Conservation (phyloP, 2,888 invertebrate genomes). For the Odontothrips loti region DNA sequence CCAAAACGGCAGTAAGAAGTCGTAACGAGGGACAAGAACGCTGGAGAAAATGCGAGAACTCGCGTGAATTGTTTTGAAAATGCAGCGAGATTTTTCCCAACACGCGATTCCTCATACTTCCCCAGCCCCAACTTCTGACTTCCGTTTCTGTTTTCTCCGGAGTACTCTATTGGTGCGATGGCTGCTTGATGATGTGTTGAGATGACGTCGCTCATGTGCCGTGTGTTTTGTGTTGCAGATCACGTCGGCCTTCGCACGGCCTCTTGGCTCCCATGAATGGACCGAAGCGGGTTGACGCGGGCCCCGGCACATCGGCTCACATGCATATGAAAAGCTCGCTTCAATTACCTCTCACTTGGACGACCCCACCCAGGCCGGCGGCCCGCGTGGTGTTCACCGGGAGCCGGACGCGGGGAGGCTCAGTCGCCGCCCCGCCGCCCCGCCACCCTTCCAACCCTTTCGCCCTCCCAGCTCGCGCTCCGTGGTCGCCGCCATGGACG, state of each 20-base stretch:
- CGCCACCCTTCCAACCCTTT: not conserved
- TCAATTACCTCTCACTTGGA: not conserved
- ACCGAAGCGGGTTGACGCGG: not conserved
- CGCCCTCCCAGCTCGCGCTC: not conserved
- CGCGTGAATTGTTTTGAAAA: no score
- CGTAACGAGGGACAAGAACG: no score
- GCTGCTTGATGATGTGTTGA: no score
- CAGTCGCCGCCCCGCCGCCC: not conserved
- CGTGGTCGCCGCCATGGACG: no score
- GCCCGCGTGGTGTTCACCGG: not conserved
- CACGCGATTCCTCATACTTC: no score
- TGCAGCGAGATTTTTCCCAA: no score
- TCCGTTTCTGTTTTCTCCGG: no score
- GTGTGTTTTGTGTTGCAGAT: not conserved
- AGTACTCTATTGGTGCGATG: no score
- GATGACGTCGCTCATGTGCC: no score
- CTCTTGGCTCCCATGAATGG: not conserved
- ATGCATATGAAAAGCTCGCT: not conserved
- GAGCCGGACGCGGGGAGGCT: not conserved
- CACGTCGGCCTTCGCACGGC: not conserved
- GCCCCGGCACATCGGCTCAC: not conserved
- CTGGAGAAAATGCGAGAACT: no score
- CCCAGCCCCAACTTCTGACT: no score
- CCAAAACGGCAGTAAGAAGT: no score
- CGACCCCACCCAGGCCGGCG: not conserved